A percentile compares a stretch with the other conserved stretches of the same genome.
These are phyloP conservation scores for Agrypnia vestita DNA, from an alignment of 1,140 invertebrate species.

Conservation along the genomic window DNA sequence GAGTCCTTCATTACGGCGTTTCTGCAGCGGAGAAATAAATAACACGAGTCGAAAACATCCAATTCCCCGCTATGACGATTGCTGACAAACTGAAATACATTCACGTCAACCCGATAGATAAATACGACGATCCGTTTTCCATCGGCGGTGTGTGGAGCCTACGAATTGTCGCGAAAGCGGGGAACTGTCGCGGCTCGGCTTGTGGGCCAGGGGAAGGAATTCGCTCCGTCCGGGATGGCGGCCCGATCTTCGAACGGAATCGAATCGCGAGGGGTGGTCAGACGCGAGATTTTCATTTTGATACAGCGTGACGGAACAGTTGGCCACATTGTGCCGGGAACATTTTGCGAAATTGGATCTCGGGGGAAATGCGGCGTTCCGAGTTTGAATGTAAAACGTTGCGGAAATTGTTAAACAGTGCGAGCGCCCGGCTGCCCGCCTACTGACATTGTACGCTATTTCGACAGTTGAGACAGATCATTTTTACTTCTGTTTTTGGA, in stretches of 20 bases:
- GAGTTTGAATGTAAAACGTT: slow-evolving; percentile 28
- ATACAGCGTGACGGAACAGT: slow-evolving; percentile 28
- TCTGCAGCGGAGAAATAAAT: slow-evolving; percentile 42
- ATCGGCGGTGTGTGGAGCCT: slow-evolving; percentile 29
- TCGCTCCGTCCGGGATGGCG: too few relatives aligned
- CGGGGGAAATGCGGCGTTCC: slow-evolving; percentile 28
- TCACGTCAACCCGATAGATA: slow-evolving; percentile 40
- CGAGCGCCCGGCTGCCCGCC: too few relatives aligned
- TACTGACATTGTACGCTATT: too few relatives aligned
- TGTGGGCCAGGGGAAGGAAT: neutral
- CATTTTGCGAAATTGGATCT: slow-evolving; percentile 40
- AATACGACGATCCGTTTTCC: slow-evolving; percentile 4
- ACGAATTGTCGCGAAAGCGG: slow-evolving; percentile 12
- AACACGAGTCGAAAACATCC: slow-evolving; percentile 46
- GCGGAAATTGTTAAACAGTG: slow-evolving; percentile 26
- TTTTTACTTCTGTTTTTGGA: too few relatives aligned
- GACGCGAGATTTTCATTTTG: slow-evolving; percentile 45
- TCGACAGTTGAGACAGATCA: too few relatives aligned
- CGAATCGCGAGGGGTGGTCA: slow-evolving; percentile 38
- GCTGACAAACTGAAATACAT: slow-evolving; percentile 51
- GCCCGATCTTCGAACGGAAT: slow-evolving; percentile 19
- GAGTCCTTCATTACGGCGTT: slow-evolving; percentile 42
- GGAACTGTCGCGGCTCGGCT: neutral
- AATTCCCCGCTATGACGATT: slow-evolving; percentile 39
- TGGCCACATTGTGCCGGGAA: slow-evolving; percentile 23